Evolutionary conservation across 2,888 invertebrate species (phyloP).

Genomic region (Trachelus tabidus): DNA sequence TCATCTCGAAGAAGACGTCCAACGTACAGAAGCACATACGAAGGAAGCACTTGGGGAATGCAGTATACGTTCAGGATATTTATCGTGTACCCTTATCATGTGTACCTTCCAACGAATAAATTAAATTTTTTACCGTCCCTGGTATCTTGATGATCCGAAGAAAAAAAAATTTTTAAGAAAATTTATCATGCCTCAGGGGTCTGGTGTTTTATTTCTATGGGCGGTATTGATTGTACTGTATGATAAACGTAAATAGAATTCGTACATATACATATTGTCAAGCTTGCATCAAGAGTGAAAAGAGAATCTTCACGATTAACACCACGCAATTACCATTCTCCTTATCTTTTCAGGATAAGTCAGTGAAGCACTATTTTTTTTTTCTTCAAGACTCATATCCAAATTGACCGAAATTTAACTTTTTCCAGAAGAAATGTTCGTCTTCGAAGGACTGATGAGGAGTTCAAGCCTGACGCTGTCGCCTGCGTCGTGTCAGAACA

Average conservation of each 20-base stretch:
- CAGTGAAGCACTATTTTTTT: not conserved
- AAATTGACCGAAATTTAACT: not conserved
- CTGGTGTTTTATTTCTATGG: not conserved
- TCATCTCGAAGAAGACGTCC: conserved; percentile 52
- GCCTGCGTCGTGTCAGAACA: not conserved
- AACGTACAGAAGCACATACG: conserved; percentile 52
- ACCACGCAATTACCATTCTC: not conserved
- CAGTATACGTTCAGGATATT: conserved; percentile 44
- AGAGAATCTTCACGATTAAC: not conserved
- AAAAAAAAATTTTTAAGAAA: not conserved
- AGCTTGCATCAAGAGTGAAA: not conserved
- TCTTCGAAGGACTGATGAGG: conserved; percentile 26
- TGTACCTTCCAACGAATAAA: not conserved
- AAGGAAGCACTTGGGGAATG: conserved; percentile 40
- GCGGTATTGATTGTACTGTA: not conserved
- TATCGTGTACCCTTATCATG: conserved; percentile 12
- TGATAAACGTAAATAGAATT: not conserved
- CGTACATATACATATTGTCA: not conserved
- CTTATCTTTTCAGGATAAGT: not conserved
- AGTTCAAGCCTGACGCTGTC: conserved; percentile 12
- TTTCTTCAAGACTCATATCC: not conserved
- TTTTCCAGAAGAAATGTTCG: not conserved
- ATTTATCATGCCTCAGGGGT: not conserved
- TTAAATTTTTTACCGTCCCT: not conserved
- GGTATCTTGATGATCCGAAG: not conserved